Evolutionary conservation across 2,888 invertebrate genomes (phyloP), one percentile per base, ranked within the genome.

Genomic region (Pheosia tremula): DNA sequence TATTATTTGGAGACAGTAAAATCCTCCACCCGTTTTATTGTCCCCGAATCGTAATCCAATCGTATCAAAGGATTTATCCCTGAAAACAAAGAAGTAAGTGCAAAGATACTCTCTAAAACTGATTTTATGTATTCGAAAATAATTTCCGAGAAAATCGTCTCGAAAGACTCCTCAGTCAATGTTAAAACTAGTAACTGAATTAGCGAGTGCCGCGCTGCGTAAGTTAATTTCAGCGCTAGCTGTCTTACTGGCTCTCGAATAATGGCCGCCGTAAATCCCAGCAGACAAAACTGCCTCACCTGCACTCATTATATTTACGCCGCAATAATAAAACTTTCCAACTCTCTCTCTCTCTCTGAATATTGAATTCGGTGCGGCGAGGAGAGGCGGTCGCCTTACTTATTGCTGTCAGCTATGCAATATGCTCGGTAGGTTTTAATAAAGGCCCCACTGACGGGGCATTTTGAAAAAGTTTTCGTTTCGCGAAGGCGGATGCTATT

Each of bases 251-350:
- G 78, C 77, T 75, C 75, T 63, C 74, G 82, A 83, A 86, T 87
- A 87, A 86, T 82, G 84, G 82, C 80, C 72, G 80, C 81, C 80
- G 84, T 89, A 90, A 92, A 90, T 92, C 89, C 88, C 86, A 67
- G 76, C 87, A 90, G 91, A 90, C 90, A 84, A 82, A 87, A 87
- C 85, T 82, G 86, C 82, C 87, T 91, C 89, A 92, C 93, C 92
- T 92, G 90, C 89, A 89, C 90, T 93, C 91, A 90, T 93, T 92
- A 92, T 92, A 90, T 92, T 91, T 92, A 93, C 86, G 89, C 91
- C 88, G 90, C 88, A 91, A 92, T 93, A 92, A 92, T 91, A 91
- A 93, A 93, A 93, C 88, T 93, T 93, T 86, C 82, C 90, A 88
- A 89, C 90, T 91, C 87, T 75, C 83, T 82, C 83, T 85, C 90